phyloP scores from a whole-genome alignment of 2,113 vertebrate genomes.

The Gnathonemus echidnorhynchus region DNA sequence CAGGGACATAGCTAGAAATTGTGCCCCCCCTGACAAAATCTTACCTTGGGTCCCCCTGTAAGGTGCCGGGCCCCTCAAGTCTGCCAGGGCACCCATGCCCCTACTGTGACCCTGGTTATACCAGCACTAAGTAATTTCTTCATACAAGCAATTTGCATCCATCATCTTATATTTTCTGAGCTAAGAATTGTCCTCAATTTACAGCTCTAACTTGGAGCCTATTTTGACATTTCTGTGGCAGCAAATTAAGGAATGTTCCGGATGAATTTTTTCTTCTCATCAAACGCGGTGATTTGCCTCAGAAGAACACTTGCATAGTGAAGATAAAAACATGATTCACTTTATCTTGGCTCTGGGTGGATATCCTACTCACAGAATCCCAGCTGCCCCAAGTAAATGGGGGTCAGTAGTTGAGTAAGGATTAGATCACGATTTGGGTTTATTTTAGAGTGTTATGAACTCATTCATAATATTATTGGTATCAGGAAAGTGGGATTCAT shows the following conservation, averaged over 20 bases:
- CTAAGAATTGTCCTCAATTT: background rate
- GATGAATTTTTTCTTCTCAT: background rate
- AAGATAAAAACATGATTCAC: background rate
- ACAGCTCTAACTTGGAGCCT: background rate
- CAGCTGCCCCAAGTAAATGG: background rate
- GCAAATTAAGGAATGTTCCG: constrained; percentile 1
- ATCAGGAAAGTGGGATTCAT: background rate
- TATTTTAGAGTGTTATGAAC: background rate
- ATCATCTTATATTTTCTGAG: background rate
- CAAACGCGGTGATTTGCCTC: background rate
- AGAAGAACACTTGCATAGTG: background rate
- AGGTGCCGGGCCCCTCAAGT: too few species aligned
- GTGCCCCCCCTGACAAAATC: background rate
- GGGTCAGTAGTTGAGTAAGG: constrained; percentile 14
- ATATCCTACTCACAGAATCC: background rate
- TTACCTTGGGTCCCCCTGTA: background rate
- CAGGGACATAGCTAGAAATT: background rate
- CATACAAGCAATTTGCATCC: background rate
- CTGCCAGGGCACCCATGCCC: too few species aligned
- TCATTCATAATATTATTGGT: background rate
- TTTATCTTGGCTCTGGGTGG: background rate
- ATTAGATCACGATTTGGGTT: constrained; percentile 7
- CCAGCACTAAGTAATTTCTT: background rate
- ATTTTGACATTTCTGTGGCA: constrained; percentile 7
- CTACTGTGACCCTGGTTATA: background rate